Percentiles rank a stretch among this genome's conserved stretches.
phyloP scores from a whole-genome alignment of 37 sponge, comb jelly and placozoan genomes.

The Cladorhizidae sp. region DNA sequence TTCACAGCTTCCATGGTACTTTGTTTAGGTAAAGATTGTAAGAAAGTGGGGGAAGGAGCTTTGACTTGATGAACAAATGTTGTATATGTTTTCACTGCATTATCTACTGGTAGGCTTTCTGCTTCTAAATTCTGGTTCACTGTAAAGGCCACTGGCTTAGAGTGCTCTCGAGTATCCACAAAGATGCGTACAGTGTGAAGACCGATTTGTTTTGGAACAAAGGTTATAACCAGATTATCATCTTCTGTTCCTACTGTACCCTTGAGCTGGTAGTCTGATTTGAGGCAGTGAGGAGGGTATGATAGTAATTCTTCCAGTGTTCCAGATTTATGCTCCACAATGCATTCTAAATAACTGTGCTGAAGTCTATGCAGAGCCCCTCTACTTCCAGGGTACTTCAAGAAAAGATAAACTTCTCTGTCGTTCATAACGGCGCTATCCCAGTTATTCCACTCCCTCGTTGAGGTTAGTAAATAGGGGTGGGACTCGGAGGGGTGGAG shows the following conservation, averaged over 20 bases:
- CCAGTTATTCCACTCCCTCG: background rate
- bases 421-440: slow-evolving; percentile 18
- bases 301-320: slow-evolving; percentile 21
- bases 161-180: slow-evolving; percentile 47
- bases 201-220: slow-evolving; percentile 46
- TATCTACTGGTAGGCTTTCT: slow-evolving; percentile 8
- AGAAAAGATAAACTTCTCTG: slow-evolving; percentile 40
- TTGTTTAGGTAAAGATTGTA: background rate
- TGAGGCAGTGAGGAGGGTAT: background rate
- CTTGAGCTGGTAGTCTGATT: slow-evolving; percentile 46
- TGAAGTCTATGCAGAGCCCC: slow-evolving; percentile 39
- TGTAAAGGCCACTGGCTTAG: slow-evolving; percentile 42
- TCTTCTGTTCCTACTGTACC: slow-evolving; percentile 36
- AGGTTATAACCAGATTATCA: slow-evolving; percentile 50
- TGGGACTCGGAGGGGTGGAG: too few species aligned
- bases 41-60: background rate
- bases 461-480: too few species aligned
- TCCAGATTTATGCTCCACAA: slow-evolving; percentile 60
- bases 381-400: slow-evolving; percentile 42
- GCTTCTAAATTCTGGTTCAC: slow-evolving; percentile 26
- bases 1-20: too few species aligned
- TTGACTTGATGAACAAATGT: background rate
- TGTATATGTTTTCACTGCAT: slow-evolving; percentile 10
- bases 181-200: slow-evolving; percentile 61
- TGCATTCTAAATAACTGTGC: slow-evolving; percentile 48